phyloP scores from a whole-genome alignment of 2,113 vertebrate species.

The Phrynosoma blainvillii region DNA sequence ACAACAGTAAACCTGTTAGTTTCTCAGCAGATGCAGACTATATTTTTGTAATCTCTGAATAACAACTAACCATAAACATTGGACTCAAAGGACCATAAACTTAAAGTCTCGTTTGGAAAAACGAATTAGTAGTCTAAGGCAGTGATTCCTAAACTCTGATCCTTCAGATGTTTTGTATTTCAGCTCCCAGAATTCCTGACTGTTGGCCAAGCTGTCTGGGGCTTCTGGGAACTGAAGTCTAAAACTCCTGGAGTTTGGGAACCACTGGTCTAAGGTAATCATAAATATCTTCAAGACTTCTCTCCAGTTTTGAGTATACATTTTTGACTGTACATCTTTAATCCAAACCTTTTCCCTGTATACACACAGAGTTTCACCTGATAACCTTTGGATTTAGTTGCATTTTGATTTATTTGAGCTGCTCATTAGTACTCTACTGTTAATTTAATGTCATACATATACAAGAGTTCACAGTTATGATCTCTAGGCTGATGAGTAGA shows the following conservation, averaged over 20 bases:
- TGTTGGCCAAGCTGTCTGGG: no score
- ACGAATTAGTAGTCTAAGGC: neutral
- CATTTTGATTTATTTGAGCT: neutral
- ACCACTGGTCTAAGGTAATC: neutral
- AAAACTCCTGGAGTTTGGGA: no score
- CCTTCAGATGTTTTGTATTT: no score
- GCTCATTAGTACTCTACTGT: neutral
- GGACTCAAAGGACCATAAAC: neutral
- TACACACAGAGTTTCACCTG: neutral
- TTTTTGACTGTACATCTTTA: neutral
- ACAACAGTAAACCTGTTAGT: neutral
- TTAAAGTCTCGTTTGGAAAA: neutral
- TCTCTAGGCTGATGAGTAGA: neutral
- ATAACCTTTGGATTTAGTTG: neutral
- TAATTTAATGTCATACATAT: neutral
- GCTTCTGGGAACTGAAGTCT: no score
- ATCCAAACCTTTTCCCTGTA: neutral
- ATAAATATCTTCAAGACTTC: neutral
- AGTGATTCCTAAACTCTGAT: no score
- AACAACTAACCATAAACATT: neutral
- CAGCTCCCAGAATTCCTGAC: no score
- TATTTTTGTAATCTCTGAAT: neutral
- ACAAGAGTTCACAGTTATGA: neutral
- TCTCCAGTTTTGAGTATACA: neutral
- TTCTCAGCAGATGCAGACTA: neutral